These are phyloP conservation scores for Nesogale talazaci DNA, from an alignment of 2,113 vertebrate genomes.

Conservation along the genomic window DNA sequence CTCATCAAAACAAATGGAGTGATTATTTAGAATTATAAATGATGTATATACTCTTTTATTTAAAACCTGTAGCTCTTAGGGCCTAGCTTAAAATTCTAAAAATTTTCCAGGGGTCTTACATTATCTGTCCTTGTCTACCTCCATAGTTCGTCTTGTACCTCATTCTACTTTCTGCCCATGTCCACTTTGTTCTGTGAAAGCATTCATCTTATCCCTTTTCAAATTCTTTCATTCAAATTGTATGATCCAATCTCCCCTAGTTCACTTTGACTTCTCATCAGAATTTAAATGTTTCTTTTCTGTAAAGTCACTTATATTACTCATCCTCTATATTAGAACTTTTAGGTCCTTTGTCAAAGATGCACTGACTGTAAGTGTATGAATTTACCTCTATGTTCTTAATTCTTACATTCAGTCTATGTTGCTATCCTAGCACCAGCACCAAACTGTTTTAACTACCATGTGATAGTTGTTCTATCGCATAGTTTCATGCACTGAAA, in stretches of 20 bases:
- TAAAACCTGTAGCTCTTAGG: background rate
- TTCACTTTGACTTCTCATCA: background rate
- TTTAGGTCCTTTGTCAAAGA: too few species aligned
- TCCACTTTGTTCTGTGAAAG: background rate
- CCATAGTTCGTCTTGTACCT: background rate
- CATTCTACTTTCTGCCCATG: background rate
- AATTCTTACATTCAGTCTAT: too few species aligned
- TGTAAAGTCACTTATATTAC: background rate
- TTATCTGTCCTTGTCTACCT: background rate
- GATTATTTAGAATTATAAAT: background rate
- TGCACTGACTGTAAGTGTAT: too few species aligned
- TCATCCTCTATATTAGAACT: background rate
- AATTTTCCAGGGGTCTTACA: background rate
- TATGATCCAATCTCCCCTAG: background rate
- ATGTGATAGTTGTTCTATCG: background rate
- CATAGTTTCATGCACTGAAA: slow-evolving; percentile 12
- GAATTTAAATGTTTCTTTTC: background rate
- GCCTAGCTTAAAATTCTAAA: background rate
- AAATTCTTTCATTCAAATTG: background rate
- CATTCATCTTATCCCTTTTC: background rate
- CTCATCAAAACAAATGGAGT: background rate
- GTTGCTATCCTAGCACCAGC: too few species aligned
- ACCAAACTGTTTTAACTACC: too few species aligned
- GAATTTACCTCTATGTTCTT: too few species aligned
- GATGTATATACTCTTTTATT: background rate